phyloP scores from a whole-genome alignment of 2,797 vertebrate species.

The Natrix natrix region DNA sequence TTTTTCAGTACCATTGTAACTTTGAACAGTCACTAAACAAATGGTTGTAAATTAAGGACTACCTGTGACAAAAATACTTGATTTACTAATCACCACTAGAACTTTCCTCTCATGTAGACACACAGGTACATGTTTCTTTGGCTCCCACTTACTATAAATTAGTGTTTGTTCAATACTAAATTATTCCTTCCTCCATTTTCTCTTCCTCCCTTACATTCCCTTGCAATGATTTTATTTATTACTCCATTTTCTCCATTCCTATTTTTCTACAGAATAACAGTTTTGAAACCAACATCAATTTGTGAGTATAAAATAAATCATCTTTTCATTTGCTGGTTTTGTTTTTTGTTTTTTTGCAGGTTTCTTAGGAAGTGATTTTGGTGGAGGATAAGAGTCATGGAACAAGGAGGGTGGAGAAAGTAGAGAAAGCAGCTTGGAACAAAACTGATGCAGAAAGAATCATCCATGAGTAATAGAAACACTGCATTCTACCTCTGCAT shows the following conservation, averaged over 20 bases:
- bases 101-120: neutral
- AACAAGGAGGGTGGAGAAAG: neutral
- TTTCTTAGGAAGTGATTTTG: neutral
- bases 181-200: neutral
- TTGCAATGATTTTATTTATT: neutral
- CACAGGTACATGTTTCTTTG: neutral
- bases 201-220: neutral
- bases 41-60: too few relatives aligned
- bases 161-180: neutral
- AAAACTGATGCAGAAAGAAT: neutral
- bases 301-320: neutral
- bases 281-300: neutral
- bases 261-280: neutral
- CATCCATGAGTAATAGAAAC: neutral
- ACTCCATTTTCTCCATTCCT: neutral
- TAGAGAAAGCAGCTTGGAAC: neutral
- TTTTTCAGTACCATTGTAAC: neutral
- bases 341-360: neutral
- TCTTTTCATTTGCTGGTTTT: neutral
- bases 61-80: neutral
- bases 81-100: neutral
- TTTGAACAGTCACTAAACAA: too few relatives aligned
- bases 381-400: neutral
- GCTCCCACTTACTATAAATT: neutral
- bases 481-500: neutral